Base-by-base conservation (phyloP, 1,140 invertebrate genomes). In the Drosophila mayri region DNA sequence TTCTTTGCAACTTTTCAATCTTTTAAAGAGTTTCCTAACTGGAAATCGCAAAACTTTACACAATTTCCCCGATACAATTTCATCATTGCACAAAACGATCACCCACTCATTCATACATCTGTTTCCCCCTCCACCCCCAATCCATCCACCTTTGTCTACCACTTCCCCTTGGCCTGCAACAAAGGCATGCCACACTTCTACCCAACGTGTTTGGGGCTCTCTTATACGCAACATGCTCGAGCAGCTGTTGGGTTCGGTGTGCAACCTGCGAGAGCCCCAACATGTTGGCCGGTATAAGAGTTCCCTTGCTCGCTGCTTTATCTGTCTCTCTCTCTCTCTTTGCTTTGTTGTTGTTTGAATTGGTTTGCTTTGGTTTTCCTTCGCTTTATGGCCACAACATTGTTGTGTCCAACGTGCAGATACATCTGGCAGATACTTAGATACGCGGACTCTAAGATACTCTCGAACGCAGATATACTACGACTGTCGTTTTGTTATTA, bases 211-310 rank as follows among this genome's bases (percentile, higher is more conserved):
- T 82, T 30, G 16, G 0, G 1, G 11, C 30, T 76, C 74, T 77
- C 76, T 78, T 78, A 78, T 78, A 78, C n/a, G 30, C 40, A 77
- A 77, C 76, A 63, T 68, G 74, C 50, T 86, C 75, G 75, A 87
- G 79, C 84, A 87, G 83, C 83, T 87, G 83, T 82, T 82, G 32
- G 40, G 37, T 20, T 38, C 5, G 11, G 11, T 5, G 9, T 62
- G 32, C 59, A 64, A 47, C 79, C 62, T 66, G 66, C 79, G 85
- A 86, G 83, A 86, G 71, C 11, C 83, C 2, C 11, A 87, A 76
- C 84, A 83, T 66, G 79, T 88, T 84, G 18, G 70, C 54, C 14
- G 43, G 58, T 63, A 68, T 80, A 79, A 78, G 67, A 58, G 28
- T 37, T 2, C 0, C 43, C 2, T 22, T 4, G 41, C 20, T 46